These are phyloP conservation scores for Rhodeus uyekii DNA, from an alignment of 2,797 vertebrate species.

Conservation along the genomic window DNA sequence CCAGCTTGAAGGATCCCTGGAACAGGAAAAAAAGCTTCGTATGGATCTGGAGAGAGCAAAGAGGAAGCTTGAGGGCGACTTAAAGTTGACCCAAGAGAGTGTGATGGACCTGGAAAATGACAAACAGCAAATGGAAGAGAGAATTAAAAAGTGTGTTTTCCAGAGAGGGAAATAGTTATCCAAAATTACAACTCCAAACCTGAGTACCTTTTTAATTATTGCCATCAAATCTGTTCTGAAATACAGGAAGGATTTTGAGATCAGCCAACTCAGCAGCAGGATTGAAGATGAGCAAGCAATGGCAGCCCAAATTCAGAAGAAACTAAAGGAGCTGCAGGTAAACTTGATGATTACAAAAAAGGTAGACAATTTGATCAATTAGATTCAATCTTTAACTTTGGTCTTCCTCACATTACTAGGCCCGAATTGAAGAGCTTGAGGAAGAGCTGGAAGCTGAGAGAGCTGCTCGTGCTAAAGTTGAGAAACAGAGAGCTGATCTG, in stretches of 20 bases:
- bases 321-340: constrained; percentile 83
- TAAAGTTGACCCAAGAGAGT: constrained; percentile 80
- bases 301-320: constrained; percentile 81
- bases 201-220: background rate
- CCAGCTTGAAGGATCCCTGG: constrained; percentile 80
- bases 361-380: fast-evolving
- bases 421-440: constrained; percentile 85
- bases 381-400: background rate
- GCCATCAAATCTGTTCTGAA: constrained; percentile 64
- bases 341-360: constrained; percentile 27
- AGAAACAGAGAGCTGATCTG: constrained; percentile 79
- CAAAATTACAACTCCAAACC: background rate
- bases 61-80: constrained; percentile 80
- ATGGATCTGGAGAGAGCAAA: constrained; percentile 84
- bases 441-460: constrained; percentile 87
- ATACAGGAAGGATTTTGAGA: constrained; percentile 85
- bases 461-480: constrained; percentile 83
- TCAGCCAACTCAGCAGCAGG: constrained; percentile 75
- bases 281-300: constrained; percentile 85
- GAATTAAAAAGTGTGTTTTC: constrained; percentile 77
- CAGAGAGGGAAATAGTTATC: background rate
- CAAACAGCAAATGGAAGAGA: constrained; percentile 80
- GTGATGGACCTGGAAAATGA: constrained; percentile 83
- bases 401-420: constrained; percentile 63
- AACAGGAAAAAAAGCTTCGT: constrained; percentile 83